phyloP scores from a whole-genome alignment of 30 jellyfish, hydroid and myxozoan species.

The Aurelia coerulea region DNA sequence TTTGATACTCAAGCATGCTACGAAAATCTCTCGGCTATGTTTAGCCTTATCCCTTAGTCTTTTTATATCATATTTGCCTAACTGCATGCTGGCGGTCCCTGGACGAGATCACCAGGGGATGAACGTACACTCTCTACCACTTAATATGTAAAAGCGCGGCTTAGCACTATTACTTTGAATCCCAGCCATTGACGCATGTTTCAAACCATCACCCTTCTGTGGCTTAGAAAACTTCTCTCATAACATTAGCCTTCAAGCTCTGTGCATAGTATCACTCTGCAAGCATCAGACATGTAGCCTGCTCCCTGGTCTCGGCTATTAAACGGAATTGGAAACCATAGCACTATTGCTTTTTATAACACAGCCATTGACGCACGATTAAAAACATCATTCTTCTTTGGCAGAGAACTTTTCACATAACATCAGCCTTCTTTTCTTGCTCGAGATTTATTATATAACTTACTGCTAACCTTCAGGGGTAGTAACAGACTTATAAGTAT shows the following conservation, averaged over 20 bases:
- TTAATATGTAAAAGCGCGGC: constrained; percentile 9
- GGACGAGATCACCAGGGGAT: constrained; percentile 1
- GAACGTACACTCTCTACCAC: constrained; percentile 16
- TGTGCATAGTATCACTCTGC: too few species aligned
- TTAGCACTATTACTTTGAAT: constrained; percentile 48
- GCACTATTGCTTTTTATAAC: constrained; percentile 23
- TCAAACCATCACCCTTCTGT: too few species aligned
- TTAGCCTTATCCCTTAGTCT: constrained; percentile 21
- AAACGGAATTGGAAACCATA: background rate
- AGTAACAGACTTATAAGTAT: too few species aligned
- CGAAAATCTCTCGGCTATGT: constrained; percentile 23
- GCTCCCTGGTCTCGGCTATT: too few species aligned
- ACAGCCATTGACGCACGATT: constrained; percentile 5
- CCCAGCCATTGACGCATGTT: constrained; percentile 18
- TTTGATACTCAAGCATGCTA: constrained; percentile 1
- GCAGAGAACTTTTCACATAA: too few species aligned
- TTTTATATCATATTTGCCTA: constrained; percentile 19
- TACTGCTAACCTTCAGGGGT: too few species aligned
- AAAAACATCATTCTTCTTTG: too few species aligned
- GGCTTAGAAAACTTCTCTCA: too few species aligned
- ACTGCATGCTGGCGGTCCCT: constrained; percentile 27
- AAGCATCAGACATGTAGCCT: too few species aligned
- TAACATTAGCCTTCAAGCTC: too few species aligned
- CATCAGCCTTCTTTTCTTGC: too few species aligned
- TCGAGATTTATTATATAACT: too few species aligned